These are phyloP conservation scores for Neoitamus cyanurus DNA, from an alignment of 2,888 invertebrate species.

Conservation along the genomic window DNA sequence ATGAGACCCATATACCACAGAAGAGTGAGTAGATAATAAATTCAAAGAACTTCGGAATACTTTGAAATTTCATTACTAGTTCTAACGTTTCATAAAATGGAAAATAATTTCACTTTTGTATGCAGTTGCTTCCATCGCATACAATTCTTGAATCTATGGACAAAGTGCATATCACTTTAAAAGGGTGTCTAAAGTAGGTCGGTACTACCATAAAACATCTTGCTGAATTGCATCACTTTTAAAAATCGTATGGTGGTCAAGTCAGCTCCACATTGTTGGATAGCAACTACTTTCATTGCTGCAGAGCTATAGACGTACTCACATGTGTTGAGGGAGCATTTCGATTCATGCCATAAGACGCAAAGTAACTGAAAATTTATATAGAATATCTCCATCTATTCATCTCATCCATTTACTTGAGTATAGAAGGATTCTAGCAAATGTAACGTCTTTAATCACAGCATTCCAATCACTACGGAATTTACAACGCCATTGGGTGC, in stretches of 20 bases:
- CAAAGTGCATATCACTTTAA: background rate
- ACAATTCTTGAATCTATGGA: background rate
- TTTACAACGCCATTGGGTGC: background rate
- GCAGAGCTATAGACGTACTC: background rate
- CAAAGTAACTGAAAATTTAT: background rate
- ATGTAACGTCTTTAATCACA: background rate
- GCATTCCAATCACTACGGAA: background rate
- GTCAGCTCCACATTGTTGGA: background rate
- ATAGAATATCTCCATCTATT: background rate
- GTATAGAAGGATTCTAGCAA: background rate
- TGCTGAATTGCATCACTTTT: background rate
- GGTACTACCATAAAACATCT: background rate
- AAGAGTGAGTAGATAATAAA: background rate
- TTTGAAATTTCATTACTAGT: background rate
- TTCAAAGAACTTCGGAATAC: background rate
- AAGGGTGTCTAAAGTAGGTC: background rate
- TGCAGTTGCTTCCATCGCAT: background rate
- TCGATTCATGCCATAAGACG: background rate
- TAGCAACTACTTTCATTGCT: background rate
- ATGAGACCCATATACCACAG: too few relatives aligned
- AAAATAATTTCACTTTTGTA: background rate
- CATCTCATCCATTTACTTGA: background rate
- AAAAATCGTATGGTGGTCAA: too few relatives aligned
- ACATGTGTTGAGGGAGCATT: background rate
- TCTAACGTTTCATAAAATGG: background rate